phyloP scores from a whole-genome alignment of 2,888 invertebrate genomes.

The Pecten maximus region DNA sequence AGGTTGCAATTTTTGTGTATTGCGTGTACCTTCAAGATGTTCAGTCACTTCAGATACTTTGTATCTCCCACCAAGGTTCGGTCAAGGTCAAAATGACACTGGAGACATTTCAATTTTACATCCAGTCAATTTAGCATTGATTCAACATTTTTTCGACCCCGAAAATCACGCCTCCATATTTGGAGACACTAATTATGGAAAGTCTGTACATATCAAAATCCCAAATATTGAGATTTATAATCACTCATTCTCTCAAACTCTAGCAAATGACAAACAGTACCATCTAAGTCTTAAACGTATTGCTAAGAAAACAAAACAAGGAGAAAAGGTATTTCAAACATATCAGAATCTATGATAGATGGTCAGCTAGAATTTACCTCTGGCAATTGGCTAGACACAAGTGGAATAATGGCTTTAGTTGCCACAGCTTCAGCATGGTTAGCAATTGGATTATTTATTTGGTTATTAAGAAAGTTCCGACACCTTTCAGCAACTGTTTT shows the following conservation, averaged over 20 bases:
- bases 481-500: neutral
- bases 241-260: slow-evolving; percentile 18
- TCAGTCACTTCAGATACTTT: slow-evolving; percentile 22
- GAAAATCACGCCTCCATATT: neutral
- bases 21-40: slow-evolving; percentile 40
- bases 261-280: slow-evolving; percentile 40
- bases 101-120: slow-evolving; percentile 17
- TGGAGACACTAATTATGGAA: slow-evolving; percentile 34
- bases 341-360: slow-evolving; percentile 7
- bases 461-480: neutral
- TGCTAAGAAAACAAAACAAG: slow-evolving; percentile 41
- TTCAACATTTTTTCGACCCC: slow-evolving; percentile 38
- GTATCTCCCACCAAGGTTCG: slow-evolving; percentile 38
- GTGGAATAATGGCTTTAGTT: neutral
- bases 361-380: slow-evolving; percentile 17
- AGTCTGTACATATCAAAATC: neutral
- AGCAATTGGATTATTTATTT: slow-evolving; percentile 2
- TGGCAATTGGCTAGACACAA: neutral
- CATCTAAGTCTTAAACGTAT: slow-evolving; percentile 41
- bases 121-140: slow-evolving; percentile 43
- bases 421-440: neutral
- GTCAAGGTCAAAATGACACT: slow-evolving; percentile 37
- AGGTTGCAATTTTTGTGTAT: slow-evolving; percentile 44
- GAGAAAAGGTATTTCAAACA: neutral
- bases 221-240: slow-evolving; percentile 39